These are phyloP conservation scores for Protophormia terraenovae DNA, from an alignment of 2,888 invertebrate species.

Conservation along the genomic window DNA sequence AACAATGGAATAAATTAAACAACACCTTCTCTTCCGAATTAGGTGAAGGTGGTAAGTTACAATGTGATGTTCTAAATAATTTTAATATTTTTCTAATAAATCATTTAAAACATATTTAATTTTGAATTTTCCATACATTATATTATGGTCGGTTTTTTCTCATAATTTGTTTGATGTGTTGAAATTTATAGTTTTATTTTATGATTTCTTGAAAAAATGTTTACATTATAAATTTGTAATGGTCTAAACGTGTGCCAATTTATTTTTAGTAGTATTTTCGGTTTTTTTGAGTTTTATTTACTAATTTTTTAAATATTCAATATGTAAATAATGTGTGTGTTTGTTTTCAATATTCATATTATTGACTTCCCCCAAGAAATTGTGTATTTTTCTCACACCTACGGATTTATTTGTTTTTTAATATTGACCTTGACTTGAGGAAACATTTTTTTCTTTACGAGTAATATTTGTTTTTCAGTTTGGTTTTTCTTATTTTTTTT, in stretches of 20 bases:
- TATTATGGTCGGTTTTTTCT: neutral
- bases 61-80: neutral
- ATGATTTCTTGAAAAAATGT: constrained; percentile 12
- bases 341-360: neutral
- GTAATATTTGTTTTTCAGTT: constrained; percentile 18
- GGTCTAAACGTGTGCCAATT: constrained; percentile 19
- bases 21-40: neutral
- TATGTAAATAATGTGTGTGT: constrained; percentile 16
- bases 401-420: constrained; percentile 25
- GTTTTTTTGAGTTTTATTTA: constrained; percentile 21
- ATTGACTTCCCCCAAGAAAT: constrained; percentile 19
- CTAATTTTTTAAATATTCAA: neutral
- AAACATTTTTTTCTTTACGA: constrained; percentile 15
- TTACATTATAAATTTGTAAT: constrained; percentile 23
- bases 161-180: neutral
- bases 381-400: constrained; percentile 51
- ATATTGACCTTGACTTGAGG: constrained; percentile 59
- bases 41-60: constrained; percentile 51
- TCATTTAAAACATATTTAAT: neutral
- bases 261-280: constrained; percentile 9
- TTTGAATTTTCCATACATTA: neutral
- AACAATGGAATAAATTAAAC: constrained; percentile 7
- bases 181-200: neutral
- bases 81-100: neutral
- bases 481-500: neutral